A percentile compares a stretch with the other conserved stretches of the same genome.
Conservation (phyloP, 2,888 invertebrate species). For the Autographa gamma region DNA sequence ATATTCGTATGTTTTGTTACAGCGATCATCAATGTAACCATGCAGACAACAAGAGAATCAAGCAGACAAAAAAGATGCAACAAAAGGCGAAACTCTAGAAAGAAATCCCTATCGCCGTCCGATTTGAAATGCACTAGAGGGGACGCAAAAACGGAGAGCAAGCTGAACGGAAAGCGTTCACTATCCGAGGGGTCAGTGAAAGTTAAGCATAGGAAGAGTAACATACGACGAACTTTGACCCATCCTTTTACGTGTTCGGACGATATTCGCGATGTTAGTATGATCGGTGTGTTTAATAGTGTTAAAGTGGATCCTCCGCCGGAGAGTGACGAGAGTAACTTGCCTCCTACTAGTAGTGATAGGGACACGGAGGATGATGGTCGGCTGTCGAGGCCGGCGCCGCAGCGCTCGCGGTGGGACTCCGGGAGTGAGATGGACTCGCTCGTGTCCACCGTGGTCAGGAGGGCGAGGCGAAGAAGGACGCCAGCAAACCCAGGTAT, state of each 20-base stretch:
- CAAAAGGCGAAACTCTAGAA: slow-evolving; percentile 85
- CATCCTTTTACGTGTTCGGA: slow-evolving; percentile 83
- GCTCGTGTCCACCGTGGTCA: slow-evolving; percentile 90
- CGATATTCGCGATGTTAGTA: slow-evolving; percentile 76
- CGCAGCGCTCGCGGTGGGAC: slow-evolving; percentile 81
- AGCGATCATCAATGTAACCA: slow-evolving; percentile 81
- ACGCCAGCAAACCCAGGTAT: slow-evolving; percentile 84
- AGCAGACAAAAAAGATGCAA: slow-evolving; percentile 84
- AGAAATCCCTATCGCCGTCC: slow-evolving; percentile 86
- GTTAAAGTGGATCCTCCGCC: slow-evolving; percentile 75
- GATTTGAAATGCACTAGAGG: slow-evolving; percentile 80
- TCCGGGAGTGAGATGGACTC: slow-evolving; percentile 89
- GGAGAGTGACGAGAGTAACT: slow-evolving; percentile 85
- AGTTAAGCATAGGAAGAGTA: slow-evolving; percentile 85
- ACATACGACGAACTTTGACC: slow-evolving; percentile 85
- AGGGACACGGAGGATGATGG: slow-evolving; percentile 87
- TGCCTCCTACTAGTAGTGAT: slow-evolving; percentile 86
- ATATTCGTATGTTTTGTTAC: slow-evolving; percentile 63
- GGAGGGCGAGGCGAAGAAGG: slow-evolving; percentile 90
- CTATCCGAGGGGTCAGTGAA: slow-evolving; percentile 85
- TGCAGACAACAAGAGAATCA: slow-evolving; percentile 85
- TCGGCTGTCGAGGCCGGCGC: slow-evolving; percentile 71
- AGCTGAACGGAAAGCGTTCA: slow-evolving; percentile 79
- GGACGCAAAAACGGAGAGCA: slow-evolving; percentile 78
- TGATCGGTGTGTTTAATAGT: slow-evolving; percentile 75